phyloP scores from a whole-genome alignment of 2,797 vertebrate species.

The Decapterus maruadsi region DNA sequence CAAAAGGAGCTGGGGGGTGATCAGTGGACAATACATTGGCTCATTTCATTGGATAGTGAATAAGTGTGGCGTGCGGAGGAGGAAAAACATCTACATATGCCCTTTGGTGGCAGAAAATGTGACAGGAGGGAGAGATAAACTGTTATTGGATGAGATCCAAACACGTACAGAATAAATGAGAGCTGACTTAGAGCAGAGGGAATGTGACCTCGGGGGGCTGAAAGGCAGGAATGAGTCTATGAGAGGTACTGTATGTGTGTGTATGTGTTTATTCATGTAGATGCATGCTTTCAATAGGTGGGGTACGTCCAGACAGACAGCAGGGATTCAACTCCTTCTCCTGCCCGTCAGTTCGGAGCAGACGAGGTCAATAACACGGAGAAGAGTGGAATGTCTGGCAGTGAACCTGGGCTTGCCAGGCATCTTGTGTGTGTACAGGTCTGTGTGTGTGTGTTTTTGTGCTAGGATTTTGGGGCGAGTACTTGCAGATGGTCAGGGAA shows the following conservation, averaged over 20 bases:
- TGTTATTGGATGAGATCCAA: neutral
- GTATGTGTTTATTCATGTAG: conserved; percentile 3
- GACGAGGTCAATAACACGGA: conserved; percentile 58
- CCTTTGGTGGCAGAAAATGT: neutral
- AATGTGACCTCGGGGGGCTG: conserved; percentile 1
- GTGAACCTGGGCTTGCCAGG: conserved; percentile 3
- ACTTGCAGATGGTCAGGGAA: conserved; percentile 50
- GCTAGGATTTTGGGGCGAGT: conserved; percentile 3
- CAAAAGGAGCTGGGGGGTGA: neutral
- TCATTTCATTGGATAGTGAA: neutral
- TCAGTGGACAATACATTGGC: neutral
- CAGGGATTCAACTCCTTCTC: conserved; percentile 28
- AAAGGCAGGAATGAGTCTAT: conserved; percentile 11
- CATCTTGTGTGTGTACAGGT: conserved; percentile 8
- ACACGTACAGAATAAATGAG: neutral
- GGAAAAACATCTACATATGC: neutral
- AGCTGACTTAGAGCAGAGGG: neutral
- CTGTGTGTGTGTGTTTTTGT: conserved; percentile 18
- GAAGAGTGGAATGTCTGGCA: conserved; percentile 57
- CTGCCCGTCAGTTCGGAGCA: conserved; percentile 42
- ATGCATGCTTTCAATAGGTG: conserved; percentile 29
- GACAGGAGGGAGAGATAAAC: neutral
- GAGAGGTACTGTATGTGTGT: neutral
- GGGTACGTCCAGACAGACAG: conserved; percentile 23
- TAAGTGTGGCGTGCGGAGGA: neutral